phyloP scores from a whole-genome alignment of 2,888 invertebrate species.

The Apotomis betuletana region DNA sequence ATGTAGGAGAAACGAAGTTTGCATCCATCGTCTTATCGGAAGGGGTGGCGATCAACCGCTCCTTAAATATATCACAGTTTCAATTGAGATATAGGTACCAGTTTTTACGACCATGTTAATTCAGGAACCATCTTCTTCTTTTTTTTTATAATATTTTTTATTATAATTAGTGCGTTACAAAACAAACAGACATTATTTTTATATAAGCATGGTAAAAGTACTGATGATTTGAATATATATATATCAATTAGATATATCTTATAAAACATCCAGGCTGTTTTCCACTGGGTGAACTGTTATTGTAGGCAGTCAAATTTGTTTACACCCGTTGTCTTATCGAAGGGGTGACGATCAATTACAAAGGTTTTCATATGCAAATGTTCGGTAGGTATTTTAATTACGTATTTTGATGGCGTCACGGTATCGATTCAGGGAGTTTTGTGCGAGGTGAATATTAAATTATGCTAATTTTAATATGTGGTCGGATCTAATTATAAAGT shows the following conservation, averaged over 20 bases:
- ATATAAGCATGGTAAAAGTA: no score
- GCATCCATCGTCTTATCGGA: no score
- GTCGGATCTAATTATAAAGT: constrained; percentile 39
- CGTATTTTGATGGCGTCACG: constrained; percentile 75
- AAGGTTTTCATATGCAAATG: constrained; percentile 81
- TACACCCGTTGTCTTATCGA: constrained; percentile 58
- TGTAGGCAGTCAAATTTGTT: constrained; percentile 40
- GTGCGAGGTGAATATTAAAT: constrained; percentile 42
- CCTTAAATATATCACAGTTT: no score
- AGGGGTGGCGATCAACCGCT: no score
- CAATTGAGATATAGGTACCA: no score
- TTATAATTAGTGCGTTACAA: no score
- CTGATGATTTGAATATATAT: no score
- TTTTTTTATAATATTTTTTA: no score
- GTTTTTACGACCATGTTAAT: no score
- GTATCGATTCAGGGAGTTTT: constrained; percentile 73
- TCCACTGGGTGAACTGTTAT: constrained; percentile 24
- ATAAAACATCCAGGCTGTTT: constrained; percentile 10
- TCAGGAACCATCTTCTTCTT: no score
- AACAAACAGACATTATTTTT: no score
- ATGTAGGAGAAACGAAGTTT: no score
- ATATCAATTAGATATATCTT: background rate
- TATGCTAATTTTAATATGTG: constrained; percentile 42
- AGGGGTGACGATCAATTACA: constrained; percentile 73
- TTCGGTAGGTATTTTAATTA: constrained; percentile 78